Percentiles rank a stretch among this genome's conserved stretches.
Conservation (phyloP, 2,888 invertebrate species). For the Drosophila multiciliata region DNA sequence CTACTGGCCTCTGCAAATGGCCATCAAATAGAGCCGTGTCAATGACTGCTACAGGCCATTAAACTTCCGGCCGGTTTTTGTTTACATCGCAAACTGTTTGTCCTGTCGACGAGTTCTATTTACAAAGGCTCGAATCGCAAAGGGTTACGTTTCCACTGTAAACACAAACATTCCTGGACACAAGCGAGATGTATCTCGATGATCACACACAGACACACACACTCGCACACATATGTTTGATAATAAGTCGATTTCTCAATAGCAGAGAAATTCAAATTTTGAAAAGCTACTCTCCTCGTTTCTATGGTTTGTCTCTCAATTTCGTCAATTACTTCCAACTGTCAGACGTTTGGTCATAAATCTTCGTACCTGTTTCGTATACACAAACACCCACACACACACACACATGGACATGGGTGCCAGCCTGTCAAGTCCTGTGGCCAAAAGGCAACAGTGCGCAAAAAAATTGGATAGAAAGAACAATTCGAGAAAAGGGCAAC, state of each 20-base stretch:
- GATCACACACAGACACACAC: neutral
- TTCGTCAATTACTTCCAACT: conserved; percentile 62
- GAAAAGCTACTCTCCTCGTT: conserved; percentile 14
- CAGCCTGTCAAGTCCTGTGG: conserved; percentile 51
- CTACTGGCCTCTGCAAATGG: conserved; percentile 11
- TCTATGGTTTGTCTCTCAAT: conserved; percentile 50
- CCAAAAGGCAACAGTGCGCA: conserved; percentile 29
- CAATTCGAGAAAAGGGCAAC: conserved; percentile 42
- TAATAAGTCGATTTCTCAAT: conserved; percentile 16
- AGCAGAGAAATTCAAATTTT: conserved; percentile 39
- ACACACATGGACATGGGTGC: conserved; percentile 11
- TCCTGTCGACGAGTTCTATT: conserved; percentile 40
- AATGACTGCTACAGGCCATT: conserved; percentile 75
- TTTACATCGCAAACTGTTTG: conserved; percentile 54
- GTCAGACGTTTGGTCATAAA: conserved; percentile 59
- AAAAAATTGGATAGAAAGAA: conserved; percentile 13
- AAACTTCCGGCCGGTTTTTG: conserved; percentile 59
- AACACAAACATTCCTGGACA: conserved; percentile 32
- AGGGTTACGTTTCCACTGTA: conserved; percentile 27
- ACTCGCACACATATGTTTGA: conserved; percentile 2
- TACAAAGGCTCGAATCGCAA: conserved; percentile 28
- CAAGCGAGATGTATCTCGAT: neutral
- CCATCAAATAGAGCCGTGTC: conserved; percentile 54
- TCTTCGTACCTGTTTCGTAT: conserved; percentile 41
- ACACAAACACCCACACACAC: conserved; percentile 2